Evolutionary conservation across 2,797 vertebrate species (phyloP), one percentile per base, ranked within the genome.

Genomic region (Onychomys leucogaster): DNA sequence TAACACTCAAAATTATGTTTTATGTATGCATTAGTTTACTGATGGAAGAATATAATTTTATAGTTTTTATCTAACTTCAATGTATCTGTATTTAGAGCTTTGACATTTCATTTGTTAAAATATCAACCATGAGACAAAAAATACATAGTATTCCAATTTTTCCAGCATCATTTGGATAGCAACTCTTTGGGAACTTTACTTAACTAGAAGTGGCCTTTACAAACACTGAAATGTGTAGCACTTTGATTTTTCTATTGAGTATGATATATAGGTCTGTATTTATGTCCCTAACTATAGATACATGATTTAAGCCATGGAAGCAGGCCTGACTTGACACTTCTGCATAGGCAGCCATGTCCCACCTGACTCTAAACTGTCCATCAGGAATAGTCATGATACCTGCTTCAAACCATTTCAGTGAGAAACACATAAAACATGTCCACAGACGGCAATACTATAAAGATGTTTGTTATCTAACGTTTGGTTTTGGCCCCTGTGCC

Each of bases 381-480:
- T 9, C 6, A 67, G 21, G 37, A 19, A n/a, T 10, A 5, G 6
- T 3, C 3, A 29, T 52, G 32, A 0, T 75, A 25, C 37, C 11
- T 86, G 12, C 19, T 52, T 95, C 7, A 46, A 6, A 73, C 1
- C 2, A 52, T 57, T 69, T 2, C 49, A 34, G 27, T 17, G 27
- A 93, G 14, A 41, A 82, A 7, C 25, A 6, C 71, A 59, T 23
- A 59, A 63, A 91, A 37, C 29, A 46, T 71, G 86, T 87, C 84
- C 63, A 9, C 16, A 83, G 84, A 85, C 14, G 32, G 37, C 65
- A 78, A 69, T 59, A 59, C 27, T 81, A 75, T 92, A 89, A 94
- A 97, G 93, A 92, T 55, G 69, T 89, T 65, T 76, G 37, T 83
- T 57, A 75, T 34, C 52, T 95, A 85, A 92, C n/a, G 80, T 84